Conservation (phyloP, 2,888 invertebrate genomes). For the Luffia ferchaultella region DNA sequence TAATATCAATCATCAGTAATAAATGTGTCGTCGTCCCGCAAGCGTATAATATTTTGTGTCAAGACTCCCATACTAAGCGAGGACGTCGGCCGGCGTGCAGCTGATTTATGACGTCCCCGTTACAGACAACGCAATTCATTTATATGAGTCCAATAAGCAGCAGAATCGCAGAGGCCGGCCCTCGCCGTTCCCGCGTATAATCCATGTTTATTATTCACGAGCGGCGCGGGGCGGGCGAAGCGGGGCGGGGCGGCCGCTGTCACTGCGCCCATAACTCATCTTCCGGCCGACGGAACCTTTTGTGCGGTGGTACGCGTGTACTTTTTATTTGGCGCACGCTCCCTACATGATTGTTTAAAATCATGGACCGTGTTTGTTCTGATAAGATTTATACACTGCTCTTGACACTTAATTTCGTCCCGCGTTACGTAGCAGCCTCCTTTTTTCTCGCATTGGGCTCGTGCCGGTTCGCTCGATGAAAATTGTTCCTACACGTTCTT, state of each 20-base stretch:
- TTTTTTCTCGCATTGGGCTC: slow-evolving; percentile 8
- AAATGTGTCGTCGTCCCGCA: no score
- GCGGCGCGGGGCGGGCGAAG: slow-evolving; percentile 12
- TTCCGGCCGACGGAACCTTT: slow-evolving; percentile 33
- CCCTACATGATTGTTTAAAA: slow-evolving; percentile 47
- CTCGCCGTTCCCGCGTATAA: background rate
- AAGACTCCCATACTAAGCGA: no score
- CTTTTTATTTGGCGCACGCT: slow-evolving; percentile 21
- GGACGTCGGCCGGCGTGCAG: background rate
- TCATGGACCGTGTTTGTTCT: slow-evolving; percentile 40
- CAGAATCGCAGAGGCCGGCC: background rate
- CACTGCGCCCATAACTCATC: slow-evolving; percentile 33
- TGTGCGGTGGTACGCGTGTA: slow-evolving; percentile 25
- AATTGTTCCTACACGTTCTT: no score
- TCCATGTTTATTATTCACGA: background rate
- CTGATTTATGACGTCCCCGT: background rate
- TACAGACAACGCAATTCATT: background rate
- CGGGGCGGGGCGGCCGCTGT: slow-evolving; percentile 15
- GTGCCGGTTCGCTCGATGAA: no score
- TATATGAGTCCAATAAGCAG: background rate
- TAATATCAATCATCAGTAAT: no score
- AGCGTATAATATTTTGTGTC: no score
- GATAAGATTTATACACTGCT: slow-evolving; percentile 54
- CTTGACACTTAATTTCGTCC: slow-evolving; percentile 55
- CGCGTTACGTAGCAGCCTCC: no score